Evolutionary conservation across 2,888 invertebrate species (phyloP), one percentile per base, ranked within the genome.

Genomic region (Clivina fossor): DNA sequence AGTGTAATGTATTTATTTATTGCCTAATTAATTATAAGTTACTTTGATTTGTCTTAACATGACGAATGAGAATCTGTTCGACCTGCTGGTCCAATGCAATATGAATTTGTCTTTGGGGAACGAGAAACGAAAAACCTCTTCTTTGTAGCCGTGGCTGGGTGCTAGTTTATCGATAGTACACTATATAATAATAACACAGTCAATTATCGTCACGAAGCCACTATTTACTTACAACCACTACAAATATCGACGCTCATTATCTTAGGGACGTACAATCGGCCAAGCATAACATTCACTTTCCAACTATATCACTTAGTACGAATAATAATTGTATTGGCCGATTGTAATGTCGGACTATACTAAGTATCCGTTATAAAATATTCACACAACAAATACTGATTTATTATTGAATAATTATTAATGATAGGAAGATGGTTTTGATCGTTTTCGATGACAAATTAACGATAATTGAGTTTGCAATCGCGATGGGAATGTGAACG

Each of bases 401-500:
- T 69, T 68, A 70, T 70, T 71, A 70, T 70, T 70, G 66, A 71
- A 66, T 66, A 68, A 70, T 69, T 69, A 68, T 69, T 70, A 66
- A 66, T 59, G 56, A 53, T 57, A 32, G 55, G 55, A 55, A 55
- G 46, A 55, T 47, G 47, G 47, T 55, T 55, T 55, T 55, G 55
- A 55, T 55, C 55, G 16, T 47, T 55, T n/a, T 55, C 11, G 16
- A 15, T 24, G 49, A 26, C 13, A 28, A 69, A 70, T 70, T 68
- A 68, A 66, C 65, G 65, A 69, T 73, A 72, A 72, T 72, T 71
- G 69, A 66, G 68, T 70, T 70, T 68, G 66, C 66, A 66, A 66
- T 66, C 64, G 59, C 58, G 7, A 18, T 18, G 35, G 2, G 4
- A 4, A 35, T n/a, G n/a, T n/a, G n/a, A n/a, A n/a, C n/a, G n/a